Percentiles rank a stretch among this genome's conserved stretches.
These are phyloP conservation scores for Scolopax bukidnonensis DNA, from an alignment of 2,797 vertebrate species.

Conservation along the genomic window DNA sequence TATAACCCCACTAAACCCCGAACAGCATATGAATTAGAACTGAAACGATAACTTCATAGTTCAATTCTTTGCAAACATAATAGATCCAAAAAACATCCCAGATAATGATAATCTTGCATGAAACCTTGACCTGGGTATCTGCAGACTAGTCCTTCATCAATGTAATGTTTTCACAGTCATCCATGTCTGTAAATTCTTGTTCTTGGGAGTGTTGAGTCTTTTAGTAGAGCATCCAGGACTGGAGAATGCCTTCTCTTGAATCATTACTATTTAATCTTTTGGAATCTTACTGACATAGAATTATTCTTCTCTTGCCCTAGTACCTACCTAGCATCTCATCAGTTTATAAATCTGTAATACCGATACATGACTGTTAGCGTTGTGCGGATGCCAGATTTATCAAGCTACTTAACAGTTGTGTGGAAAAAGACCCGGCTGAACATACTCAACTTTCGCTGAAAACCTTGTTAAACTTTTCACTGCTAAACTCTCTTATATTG, in stretches of 20 bases:
- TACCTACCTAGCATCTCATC: neutral
- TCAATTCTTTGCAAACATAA: neutral
- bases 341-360: neutral
- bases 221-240: neutral
- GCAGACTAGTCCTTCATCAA: neutral
- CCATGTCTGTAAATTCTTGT: neutral
- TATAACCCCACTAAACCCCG: neutral
- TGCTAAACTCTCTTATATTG: neutral
- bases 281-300: neutral
- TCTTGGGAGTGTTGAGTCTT: neutral
- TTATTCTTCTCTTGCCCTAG: neutral
- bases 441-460: neutral
- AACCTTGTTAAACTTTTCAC: constrained; percentile 10
- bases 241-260: neutral
- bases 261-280: neutral
- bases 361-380: neutral
- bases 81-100: neutral
- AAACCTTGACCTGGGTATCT: neutral
- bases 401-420: neutral
- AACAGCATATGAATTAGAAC: neutral
- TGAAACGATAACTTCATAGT: neutral
- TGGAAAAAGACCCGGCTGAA: neutral
- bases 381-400: neutral
- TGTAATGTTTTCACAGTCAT: neutral
- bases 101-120: neutral